These are phyloP conservation scores for Fulica atra DNA, from an alignment of 2,113 vertebrate genomes.

Conservation along the genomic window DNA sequence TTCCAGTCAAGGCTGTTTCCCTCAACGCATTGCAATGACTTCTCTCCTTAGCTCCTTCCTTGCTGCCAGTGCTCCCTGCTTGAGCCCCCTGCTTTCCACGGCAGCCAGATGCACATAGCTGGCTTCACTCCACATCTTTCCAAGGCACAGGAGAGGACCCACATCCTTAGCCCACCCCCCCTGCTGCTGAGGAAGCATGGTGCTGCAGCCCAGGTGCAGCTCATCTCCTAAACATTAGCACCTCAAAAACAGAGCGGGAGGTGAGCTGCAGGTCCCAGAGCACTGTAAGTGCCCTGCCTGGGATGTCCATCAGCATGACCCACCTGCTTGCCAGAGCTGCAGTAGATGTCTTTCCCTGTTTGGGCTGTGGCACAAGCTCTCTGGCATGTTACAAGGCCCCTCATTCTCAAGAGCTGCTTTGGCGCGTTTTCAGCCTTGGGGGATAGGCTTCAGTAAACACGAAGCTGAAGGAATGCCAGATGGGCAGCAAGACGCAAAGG, in stretches of 20 bases:
- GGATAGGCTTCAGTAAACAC: neutral
- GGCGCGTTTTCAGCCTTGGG: neutral
- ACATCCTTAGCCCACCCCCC: rapidly evolving
- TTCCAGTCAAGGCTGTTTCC: neutral
- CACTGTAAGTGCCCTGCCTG: too few relatives aligned
- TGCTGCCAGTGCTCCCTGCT: neutral
- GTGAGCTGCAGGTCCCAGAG: neutral
- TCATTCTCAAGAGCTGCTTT: neutral
- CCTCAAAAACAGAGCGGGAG: neutral
- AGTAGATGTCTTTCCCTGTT: neutral
- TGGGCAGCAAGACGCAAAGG: rapidly evolving
- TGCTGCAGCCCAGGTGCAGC: neutral
- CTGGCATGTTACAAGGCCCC: neutral
- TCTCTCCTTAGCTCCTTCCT: neutral
- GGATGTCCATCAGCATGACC: neutral
- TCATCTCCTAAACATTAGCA: neutral
- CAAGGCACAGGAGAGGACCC: neutral
- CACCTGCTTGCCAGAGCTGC: neutral
- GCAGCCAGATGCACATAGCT: neutral
- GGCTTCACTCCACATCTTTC: neutral
- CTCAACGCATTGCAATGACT: neutral
- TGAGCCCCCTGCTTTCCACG: neutral
- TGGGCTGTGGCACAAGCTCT: neutral
- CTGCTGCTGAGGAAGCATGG: rapidly evolving
- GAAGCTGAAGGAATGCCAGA: neutral